phyloP scores from a whole-genome alignment of 2,888 invertebrate genomes.

The Drosophila niveifrons region DNA sequence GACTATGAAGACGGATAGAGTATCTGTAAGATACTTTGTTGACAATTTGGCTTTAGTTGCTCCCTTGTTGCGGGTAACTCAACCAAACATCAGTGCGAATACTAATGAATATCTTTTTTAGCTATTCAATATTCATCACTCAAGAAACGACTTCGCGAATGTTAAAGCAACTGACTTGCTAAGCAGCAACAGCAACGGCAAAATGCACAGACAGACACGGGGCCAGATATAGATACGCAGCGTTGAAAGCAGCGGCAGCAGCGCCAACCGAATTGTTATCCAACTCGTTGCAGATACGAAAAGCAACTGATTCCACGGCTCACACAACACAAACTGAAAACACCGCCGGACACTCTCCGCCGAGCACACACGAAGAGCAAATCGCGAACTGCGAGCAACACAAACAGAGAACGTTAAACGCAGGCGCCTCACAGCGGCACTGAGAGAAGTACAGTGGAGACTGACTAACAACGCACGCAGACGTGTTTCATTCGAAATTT shows the following conservation, averaged over 20 bases:
- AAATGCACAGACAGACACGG: constrained; percentile 31
- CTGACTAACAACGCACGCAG: constrained; percentile 8
- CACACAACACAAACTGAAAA: constrained; percentile 46
- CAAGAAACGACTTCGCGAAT: constrained; percentile 18
- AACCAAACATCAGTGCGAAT: constrained; percentile 33
- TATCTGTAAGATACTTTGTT: constrained; percentile 42
- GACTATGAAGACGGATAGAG: constrained; percentile 8
- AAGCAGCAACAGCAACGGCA: constrained; percentile 12
- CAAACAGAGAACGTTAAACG: constrained; percentile 26
- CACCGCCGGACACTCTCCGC: constrained; percentile 23
- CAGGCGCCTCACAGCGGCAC: constrained; percentile 39
- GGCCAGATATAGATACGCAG: constrained; percentile 34
- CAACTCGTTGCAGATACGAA: constrained; percentile 74
- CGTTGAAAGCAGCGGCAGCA: constrained; percentile 45
- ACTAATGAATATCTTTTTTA: neutral
- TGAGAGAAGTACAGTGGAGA: constrained; percentile 35
- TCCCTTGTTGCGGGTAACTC: constrained; percentile 24
- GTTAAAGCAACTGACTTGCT: constrained; percentile 27
- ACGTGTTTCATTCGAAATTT: too few species aligned
- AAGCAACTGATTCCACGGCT: constrained; percentile 61
- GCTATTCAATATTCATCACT: constrained; percentile 10
- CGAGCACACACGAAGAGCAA: constrained; percentile 1
- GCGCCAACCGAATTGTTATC: constrained; percentile 64
- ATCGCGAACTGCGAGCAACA: neutral
- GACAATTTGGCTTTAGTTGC: constrained; percentile 48